Conservation (phyloP, 2,797 vertebrate species). For the Fringilla coelebs region DNA sequence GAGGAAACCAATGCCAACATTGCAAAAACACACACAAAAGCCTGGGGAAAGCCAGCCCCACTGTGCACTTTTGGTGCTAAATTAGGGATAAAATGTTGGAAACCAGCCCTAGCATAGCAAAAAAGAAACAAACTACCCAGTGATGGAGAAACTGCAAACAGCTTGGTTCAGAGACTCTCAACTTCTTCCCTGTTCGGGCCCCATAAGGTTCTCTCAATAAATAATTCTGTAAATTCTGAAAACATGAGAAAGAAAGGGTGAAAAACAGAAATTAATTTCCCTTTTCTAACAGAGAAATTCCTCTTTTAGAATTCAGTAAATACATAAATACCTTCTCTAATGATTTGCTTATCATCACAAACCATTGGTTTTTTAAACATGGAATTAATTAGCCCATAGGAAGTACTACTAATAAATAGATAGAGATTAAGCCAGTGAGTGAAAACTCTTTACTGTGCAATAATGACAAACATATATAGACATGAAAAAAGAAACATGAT, state of each 20-base stretch:
- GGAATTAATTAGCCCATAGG: not conserved
- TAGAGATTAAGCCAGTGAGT: not conserved
- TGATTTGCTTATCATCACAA: not conserved
- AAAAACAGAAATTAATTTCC: not conserved
- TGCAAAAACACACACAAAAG: conserved; percentile 23
- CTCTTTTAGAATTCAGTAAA: not conserved
- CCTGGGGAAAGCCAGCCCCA: conserved; percentile 1
- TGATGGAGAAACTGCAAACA: not conserved
- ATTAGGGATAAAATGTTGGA: conserved; percentile 51
- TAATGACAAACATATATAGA: not conserved
- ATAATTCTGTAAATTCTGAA: not conserved
- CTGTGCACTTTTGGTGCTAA: conserved; percentile 39
- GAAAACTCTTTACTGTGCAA: not conserved
- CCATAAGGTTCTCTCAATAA: not conserved
- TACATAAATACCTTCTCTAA: not conserved
- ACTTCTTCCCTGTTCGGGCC: not conserved
- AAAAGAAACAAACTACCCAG: conserved; percentile 4
- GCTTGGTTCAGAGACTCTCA: not conserved
- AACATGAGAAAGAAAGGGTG: not conserved
- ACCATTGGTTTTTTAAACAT: not conserved
- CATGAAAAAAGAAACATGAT: not conserved
- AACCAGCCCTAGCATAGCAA: not conserved
- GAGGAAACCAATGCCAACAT: not conserved
- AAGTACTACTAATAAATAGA: not conserved
- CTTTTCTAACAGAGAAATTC: not conserved